phyloP scores from a whole-genome alignment of 2,888 invertebrate species.

The Laothoe populi region DNA sequence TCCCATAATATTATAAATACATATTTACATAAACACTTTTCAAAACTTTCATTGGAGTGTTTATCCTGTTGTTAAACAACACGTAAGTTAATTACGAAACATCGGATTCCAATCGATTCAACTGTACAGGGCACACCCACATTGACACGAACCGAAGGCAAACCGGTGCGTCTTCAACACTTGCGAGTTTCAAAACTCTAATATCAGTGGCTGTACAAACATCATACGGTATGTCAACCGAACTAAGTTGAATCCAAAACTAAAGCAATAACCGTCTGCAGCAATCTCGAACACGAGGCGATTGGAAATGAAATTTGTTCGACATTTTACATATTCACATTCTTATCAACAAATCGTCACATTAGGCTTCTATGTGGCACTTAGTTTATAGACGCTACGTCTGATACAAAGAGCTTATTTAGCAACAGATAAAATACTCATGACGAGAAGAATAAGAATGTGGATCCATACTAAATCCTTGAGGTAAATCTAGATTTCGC shows the following conservation, averaged over 20 bases:
- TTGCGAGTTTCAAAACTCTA: slow-evolving; percentile 40
- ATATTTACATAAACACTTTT: no score
- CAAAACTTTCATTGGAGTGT: not conserved
- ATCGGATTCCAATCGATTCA: not conserved
- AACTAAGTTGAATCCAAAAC: slow-evolving; percentile 10
- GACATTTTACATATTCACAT: not conserved
- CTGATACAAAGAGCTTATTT: no score
- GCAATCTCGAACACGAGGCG: not conserved
- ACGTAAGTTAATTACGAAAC: not conserved
- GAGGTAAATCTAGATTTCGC: no score
- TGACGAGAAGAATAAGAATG: no score
- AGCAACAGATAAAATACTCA: no score
- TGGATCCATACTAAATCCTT: no score
- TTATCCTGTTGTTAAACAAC: no score
- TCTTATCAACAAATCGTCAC: not conserved
- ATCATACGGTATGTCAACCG: slow-evolving; percentile 6
- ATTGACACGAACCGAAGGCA: not conserved
- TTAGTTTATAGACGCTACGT: not conserved
- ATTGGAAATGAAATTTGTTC: not conserved
- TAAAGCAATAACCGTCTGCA: slow-evolving; percentile 21
- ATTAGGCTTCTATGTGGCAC: not conserved
- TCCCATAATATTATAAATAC: no score
- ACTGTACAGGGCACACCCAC: not conserved
- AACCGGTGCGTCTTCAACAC: slow-evolving; percentile 44
- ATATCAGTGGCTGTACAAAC: slow-evolving; percentile 15